These are phyloP conservation scores for Drosophila subpulchrella DNA, from an alignment of 1,140 invertebrate species.

Conservation along the genomic window DNA sequence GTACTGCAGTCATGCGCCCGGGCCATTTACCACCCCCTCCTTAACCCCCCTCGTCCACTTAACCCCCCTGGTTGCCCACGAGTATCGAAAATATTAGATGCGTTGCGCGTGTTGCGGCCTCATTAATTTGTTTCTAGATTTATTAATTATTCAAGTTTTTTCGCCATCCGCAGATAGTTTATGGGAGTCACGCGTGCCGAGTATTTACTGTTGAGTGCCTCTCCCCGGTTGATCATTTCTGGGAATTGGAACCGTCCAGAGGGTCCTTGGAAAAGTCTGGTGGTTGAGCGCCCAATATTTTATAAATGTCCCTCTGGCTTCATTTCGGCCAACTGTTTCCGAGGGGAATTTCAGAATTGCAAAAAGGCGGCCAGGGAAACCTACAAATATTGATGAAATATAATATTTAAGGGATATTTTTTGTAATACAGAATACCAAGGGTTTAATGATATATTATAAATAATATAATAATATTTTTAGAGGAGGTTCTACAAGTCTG, in stretches of 20 bases:
- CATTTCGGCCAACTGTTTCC: conserved; percentile 21
- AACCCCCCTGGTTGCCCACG: too few species aligned
- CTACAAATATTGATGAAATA: not conserved
- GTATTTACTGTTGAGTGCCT: conserved; percentile 31
- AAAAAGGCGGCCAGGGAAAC: too few species aligned
- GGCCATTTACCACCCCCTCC: conserved; percentile 5
- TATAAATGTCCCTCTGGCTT: not conserved
- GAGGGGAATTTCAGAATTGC: conserved; percentile 3
- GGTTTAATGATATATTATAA: too few species aligned
- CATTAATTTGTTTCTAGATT: conserved; percentile 77
- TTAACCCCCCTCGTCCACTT: not conserved
- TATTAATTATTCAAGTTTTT: conserved; percentile 76
- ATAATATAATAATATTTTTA: too few species aligned
- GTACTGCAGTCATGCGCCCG: conserved; percentile 40
- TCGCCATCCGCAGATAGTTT: conserved; percentile 24
- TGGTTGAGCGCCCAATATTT: too few species aligned
- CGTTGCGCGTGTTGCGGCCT: conserved; percentile 70
- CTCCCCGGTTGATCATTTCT: conserved; percentile 23
- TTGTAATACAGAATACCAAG: not conserved
- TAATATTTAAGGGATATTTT: not conserved
- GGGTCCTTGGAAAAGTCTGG: conserved; percentile 11
- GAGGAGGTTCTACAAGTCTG: too few species aligned
- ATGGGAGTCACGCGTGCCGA: conserved; percentile 38
- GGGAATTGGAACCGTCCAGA: conserved; percentile 27
- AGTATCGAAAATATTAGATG: conserved; percentile 6